Conservation (phyloP, 2,888 invertebrate species). For the Trichopoda pennipes region DNA sequence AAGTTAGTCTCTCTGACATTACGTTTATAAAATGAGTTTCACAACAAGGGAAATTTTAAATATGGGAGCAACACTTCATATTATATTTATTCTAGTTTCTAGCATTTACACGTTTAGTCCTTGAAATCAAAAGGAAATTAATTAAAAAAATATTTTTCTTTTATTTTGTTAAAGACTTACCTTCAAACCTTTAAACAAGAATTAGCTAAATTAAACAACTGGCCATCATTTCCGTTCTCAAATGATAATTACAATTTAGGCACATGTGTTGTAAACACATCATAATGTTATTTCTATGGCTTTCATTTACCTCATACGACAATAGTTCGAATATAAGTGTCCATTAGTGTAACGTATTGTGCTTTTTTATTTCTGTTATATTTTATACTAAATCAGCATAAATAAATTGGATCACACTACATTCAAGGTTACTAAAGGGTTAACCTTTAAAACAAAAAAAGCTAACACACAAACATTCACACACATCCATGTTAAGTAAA, state of each 20-base stretch:
- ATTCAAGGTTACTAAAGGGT: conserved; percentile 69
- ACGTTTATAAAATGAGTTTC: no score
- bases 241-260: conserved; percentile 23
- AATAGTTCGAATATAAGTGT: conserved; percentile 35
- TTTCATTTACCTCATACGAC: conserved; percentile 57
- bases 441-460: conserved; percentile 59
- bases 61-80: no score
- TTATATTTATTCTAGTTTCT: no score
- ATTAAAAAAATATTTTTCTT: no score
- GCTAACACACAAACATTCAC: not conserved
- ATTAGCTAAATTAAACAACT: conserved; percentile 19
- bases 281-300: conserved; percentile 60
- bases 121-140: no score
- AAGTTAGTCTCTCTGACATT: no score
- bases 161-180: not conserved
- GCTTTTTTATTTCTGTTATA: conserved; percentile 11
- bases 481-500: not conserved
- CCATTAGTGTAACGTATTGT: conserved; percentile 11
- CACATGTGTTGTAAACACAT: conserved; percentile 34
- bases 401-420: conserved; percentile 68
- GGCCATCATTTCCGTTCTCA: conserved; percentile 25
- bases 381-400: conserved; percentile 59
- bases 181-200: conserved; percentile 8
- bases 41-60: no score
- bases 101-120: no score